Base-by-base conservation (phyloP, 2,888 invertebrate genomes). In the Cephus nigrinus region DNA sequence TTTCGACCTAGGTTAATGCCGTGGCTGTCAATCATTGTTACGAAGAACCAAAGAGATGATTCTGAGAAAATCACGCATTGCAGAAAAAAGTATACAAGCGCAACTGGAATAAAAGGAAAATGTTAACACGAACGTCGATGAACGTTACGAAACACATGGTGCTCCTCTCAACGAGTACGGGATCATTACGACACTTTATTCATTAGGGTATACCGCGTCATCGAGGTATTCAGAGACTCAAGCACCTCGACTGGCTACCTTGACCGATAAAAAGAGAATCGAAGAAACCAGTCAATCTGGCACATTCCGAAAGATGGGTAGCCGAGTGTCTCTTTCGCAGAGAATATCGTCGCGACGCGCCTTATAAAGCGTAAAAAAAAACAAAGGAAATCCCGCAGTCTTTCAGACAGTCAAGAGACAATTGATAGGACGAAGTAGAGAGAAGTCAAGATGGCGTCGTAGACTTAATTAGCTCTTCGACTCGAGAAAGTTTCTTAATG, bases 181-280 rank as follows among this genome's bases (percentile, higher is more conserved):
- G 69, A 73, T 76, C 73, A 83, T 85, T 84, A 79, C 83, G 76
- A 83, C 82, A 79, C 79, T 82, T 83, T 83, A 85, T 85, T 86
- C 86, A 84, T 85, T 86, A 86, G 82, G 80, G 80, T 81, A 82
- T 81, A 75, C 76, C 75, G 30, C 74, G 80, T 77, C 76, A 32
- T 76, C 77, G 79, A 79, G 69, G 55, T 40, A 73, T 74, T 68
- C 75, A 73, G 55, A 32, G n/a, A 30, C 69, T 69, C 68, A 15
- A 36, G 74, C 32, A 69, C 15, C 73, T 68, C 31, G 71, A 72
- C 72, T 75, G 71, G 74, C 80, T 83, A 84, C 88, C 88, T 88
- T 88, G 86, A 86, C 87, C 87, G 86, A 86, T 85, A 85, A 86
- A 87, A 81, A 80, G 85, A 87, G 55, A 87, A 82, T 71, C 71